Conservation (phyloP, 2,888 invertebrate genomes). For the Beris chalybata region DNA sequence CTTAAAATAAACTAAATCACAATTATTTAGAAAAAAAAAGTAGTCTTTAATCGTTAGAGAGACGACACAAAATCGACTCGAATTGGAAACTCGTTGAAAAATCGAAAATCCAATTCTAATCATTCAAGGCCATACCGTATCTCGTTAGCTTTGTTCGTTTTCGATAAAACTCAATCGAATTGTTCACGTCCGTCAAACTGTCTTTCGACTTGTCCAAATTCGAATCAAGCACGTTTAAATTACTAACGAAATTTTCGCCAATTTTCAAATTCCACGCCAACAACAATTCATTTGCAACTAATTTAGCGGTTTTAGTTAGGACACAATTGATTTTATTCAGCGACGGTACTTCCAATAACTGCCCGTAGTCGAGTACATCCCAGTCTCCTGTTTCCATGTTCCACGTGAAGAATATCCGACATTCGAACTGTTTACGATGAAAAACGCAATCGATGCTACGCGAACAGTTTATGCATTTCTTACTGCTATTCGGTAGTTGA, state of each 20-base stretch:
- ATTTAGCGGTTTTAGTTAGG: constrained; percentile 49
- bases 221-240: constrained; percentile 52
- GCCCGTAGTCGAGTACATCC: constrained; percentile 55
- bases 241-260: constrained; percentile 46
- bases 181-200: constrained; percentile 51
- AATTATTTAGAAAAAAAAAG: constrained; percentile 15
- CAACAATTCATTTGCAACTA: constrained; percentile 50
- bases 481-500: constrained; percentile 45
- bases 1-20: constrained; percentile 30
- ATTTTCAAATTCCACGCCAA: constrained; percentile 35
- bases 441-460: constrained; percentile 50
- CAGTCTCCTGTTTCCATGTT: constrained; percentile 54
- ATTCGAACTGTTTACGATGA: constrained; percentile 54
- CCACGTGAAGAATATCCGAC: constrained; percentile 55
- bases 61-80: background rate
- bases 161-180: constrained; percentile 54
- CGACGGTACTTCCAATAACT: constrained; percentile 48
- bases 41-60: constrained; percentile 24
- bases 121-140: constrained; percentile 8
- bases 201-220: constrained; percentile 54
- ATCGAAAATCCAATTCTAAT: constrained; percentile 2
- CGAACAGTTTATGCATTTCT: constrained; percentile 52
- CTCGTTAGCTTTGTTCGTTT: constrained; percentile 39
- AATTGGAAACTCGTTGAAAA: too few species aligned
- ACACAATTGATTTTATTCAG: constrained; percentile 36